Conservation (phyloP, 2,888 invertebrate species). For the Sialis lutaria region DNA sequence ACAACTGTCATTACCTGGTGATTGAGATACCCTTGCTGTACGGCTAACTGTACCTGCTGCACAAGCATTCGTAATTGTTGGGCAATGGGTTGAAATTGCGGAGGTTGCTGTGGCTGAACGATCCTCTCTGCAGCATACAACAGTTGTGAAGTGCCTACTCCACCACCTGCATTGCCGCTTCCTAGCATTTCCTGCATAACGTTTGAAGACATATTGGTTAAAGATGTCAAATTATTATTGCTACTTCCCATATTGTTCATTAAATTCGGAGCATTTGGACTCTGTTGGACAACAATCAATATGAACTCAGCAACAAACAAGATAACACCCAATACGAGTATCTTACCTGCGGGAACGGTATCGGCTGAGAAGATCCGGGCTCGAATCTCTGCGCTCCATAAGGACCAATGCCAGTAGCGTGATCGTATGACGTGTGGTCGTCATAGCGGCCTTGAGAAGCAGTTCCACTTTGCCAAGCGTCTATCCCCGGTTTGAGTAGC, state of each 20-base stretch:
- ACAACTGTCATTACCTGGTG: conserved; percentile 37
- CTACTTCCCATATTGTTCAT: conserved; percentile 29
- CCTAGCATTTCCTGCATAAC: conserved; percentile 52
- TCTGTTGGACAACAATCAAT: conserved; percentile 10
- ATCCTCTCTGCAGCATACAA: conserved; percentile 8
- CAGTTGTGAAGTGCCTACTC: conserved; percentile 28
- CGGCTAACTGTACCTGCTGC: conserved; percentile 87
- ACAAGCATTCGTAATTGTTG: conserved; percentile 80
- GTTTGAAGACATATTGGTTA: conserved; percentile 40
- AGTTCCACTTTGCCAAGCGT: conserved; percentile 35
- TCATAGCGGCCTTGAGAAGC: conserved; percentile 38
- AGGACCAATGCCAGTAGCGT: conserved; percentile 26
- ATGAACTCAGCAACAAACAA: no score
- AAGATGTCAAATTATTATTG: conserved; percentile 30
- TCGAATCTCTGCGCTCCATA: conserved; percentile 16
- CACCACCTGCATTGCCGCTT: conserved; percentile 30
- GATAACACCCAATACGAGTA: no score
- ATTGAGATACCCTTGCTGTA: conserved; percentile 82
- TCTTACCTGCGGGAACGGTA: conserved; percentile 47
- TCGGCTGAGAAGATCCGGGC: conserved; percentile 17
- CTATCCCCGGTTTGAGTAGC: conserved; percentile 42
- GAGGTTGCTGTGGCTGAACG: conserved; percentile 28
- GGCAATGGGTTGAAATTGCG: conserved; percentile 54
- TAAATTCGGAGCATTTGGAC: conserved; percentile 26
- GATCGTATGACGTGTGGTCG: conserved; percentile 42